Evolutionary conservation across 2,888 invertebrate species (phyloP), one percentile per base, ranked within the genome.

Genomic region (Lypha dubia): DNA sequence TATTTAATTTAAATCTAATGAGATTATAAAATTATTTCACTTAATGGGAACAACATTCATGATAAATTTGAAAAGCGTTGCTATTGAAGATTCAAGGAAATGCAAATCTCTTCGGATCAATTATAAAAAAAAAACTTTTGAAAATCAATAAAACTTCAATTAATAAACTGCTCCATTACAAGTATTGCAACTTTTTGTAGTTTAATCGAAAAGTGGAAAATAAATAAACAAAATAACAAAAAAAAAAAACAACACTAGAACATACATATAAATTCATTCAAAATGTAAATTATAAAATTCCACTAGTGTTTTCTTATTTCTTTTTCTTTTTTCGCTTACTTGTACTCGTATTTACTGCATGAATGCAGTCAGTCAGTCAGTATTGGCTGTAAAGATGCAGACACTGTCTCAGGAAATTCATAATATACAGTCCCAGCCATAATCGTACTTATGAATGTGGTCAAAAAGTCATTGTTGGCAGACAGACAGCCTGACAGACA

Each of bases 371-470:
- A 60, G 32, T 24, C 20, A 60, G 49, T 35, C 35, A 67, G 62
- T 76, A 82, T 71, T 41, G 53, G 9, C 22, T 67, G 53, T 22
- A 44, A 51, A 76, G 51, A 20, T 17, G 9, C 28, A 15, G 17
- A 32, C 5, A 4, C 49, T 32, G 32, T 32, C 4, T 22, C 41
- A 5, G 28, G 62, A 41, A n/a, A n/a, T n/a, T n/a, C n/a, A 41
- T 28, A 17, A 20, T 60, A n/a, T 17, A 38, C 15, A 60, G 15
- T 60, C 9, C 51, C 41, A n/a, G n/a, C n/a, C n/a, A 67, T 60
- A 77, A 53, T 67, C 53, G 53, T 35, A 67, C 46, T 73, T 79
- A 79, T 70, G 71, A 84, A 68, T 79, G 73, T 80, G 76, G 58
- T 76, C 73, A 68, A 79, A 67, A 68, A n/a, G 51, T 56, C 8